Conservation (phyloP, 2,113 vertebrate genomes). For the Macroglossus sobrinus region DNA sequence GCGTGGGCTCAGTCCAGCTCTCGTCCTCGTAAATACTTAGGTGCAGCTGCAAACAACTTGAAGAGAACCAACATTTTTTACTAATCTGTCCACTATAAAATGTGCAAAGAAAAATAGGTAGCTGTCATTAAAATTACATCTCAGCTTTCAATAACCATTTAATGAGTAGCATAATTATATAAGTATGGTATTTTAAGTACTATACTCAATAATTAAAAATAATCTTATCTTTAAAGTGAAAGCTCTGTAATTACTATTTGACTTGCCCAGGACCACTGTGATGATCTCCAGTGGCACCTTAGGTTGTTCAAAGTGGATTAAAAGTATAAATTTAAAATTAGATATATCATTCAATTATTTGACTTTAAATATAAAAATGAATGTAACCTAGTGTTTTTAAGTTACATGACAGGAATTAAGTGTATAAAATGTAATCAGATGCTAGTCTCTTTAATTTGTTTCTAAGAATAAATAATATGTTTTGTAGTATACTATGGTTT, state of each 20-base stretch:
- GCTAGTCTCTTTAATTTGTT: slow-evolving; percentile 69
- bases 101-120: slow-evolving; percentile 83
- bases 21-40: slow-evolving; percentile 74
- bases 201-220: slow-evolving; percentile 86
- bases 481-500: slow-evolving; percentile 48
- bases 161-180: slow-evolving; percentile 84
- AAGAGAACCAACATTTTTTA: slow-evolving; percentile 76
- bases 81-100: slow-evolving; percentile 82
- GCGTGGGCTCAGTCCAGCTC: slow-evolving; percentile 65
- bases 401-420: slow-evolving; percentile 71
- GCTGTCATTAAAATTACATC: slow-evolving; percentile 84
- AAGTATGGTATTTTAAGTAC: slow-evolving; percentile 83
- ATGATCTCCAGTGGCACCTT: slow-evolving; percentile 81
- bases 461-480: slow-evolving; percentile 69
- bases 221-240: slow-evolving; percentile 85
- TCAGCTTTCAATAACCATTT: slow-evolving; percentile 84
- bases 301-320: slow-evolving; percentile 78
- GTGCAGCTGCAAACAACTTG: slow-evolving; percentile 75
- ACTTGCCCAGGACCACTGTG: slow-evolving; percentile 83
- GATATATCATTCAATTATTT: slow-evolving; percentile 84
- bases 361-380: slow-evolving; percentile 80
- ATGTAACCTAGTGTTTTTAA: slow-evolving; percentile 75
- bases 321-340: slow-evolving; percentile 83
- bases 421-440: slow-evolving; percentile 69
- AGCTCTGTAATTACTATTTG: slow-evolving; percentile 84